These are phyloP conservation scores for Trichonephila inaurata DNA, from an alignment of 1,140 invertebrate genomes.

Conservation along the genomic window DNA sequence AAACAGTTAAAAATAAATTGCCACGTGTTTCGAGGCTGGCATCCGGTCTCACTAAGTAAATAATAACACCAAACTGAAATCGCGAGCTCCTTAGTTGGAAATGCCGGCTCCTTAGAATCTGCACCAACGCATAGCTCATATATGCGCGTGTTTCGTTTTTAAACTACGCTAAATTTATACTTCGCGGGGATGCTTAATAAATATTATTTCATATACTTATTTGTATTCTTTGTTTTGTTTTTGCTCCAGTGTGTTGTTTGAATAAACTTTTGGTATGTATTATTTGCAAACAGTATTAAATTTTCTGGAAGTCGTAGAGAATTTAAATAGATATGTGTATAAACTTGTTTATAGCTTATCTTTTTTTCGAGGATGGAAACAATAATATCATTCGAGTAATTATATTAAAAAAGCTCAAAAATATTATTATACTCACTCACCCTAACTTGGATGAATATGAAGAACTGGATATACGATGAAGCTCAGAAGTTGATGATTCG, in stretches of 20 bases:
- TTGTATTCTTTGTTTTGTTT: not conserved
- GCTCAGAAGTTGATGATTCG: too few species aligned
- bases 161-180: conserved; percentile 5
- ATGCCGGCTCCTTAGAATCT: not conserved
- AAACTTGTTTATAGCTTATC: too few species aligned
- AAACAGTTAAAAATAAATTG: not conserved
- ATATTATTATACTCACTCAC: too few species aligned
- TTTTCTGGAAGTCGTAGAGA: too few species aligned
- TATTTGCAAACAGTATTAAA: too few species aligned
- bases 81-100: conserved; percentile 9
- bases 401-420: too few species aligned
- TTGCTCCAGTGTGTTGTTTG: not conserved
- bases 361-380: too few species aligned
- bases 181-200: not conserved
- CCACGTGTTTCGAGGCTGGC: conserved; percentile 16
- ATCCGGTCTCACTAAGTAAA: conserved; percentile 43
- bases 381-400: too few species aligned
- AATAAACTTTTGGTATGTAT: too few species aligned
- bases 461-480: too few species aligned
- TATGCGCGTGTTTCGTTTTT: not conserved
- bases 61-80: not conserved
- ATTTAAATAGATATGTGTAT: too few species aligned
- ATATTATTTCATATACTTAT: not conserved
- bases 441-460: too few species aligned
- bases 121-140: not conserved